Conservation (phyloP, 1,140 invertebrate species). For the Mya arenaria region DNA sequence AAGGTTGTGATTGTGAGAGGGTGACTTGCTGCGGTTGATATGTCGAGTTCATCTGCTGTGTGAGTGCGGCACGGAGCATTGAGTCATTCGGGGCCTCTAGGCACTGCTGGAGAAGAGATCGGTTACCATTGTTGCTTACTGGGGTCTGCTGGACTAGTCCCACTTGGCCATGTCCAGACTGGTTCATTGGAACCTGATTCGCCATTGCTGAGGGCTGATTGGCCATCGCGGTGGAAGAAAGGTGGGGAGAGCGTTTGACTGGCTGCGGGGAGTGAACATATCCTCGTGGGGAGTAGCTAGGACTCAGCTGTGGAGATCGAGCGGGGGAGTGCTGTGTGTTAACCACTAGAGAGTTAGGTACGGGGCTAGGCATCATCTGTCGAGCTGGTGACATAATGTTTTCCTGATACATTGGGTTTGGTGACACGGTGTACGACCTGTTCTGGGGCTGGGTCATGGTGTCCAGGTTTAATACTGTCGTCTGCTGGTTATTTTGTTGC, state of each 20-base stretch:
- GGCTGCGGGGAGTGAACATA: conserved; percentile 57
- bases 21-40: conserved; percentile 35
- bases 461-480: conserved; percentile 53
- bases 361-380: conserved; percentile 37
- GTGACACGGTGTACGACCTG: conserved; percentile 26
- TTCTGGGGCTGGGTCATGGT: conserved; percentile 1
- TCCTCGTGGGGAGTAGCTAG: conserved; percentile 51
- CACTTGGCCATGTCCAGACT: conserved; percentile 35
- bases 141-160: conserved; percentile 48
- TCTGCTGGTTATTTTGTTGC: conserved; percentile 46
- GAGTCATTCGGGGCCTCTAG: conserved; percentile 70
- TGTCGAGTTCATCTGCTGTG: conserved; percentile 33
- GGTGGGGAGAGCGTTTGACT: conserved; percentile 57
- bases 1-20: conserved; percentile 23
- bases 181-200: conserved; percentile 29
- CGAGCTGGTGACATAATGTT: conserved; percentile 45
- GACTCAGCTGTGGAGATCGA: conserved; percentile 70
- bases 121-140: conserved; percentile 1
- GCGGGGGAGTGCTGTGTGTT: conserved; percentile 67
- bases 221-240: no score
- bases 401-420: conserved; percentile 60
- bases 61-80: conserved; percentile 40
- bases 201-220: no score
- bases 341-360: conserved; percentile 57
- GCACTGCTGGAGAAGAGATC: conserved; percentile 66